Conservation (phyloP, 2,888 invertebrate species). For the Maniola hyperantus region DNA sequence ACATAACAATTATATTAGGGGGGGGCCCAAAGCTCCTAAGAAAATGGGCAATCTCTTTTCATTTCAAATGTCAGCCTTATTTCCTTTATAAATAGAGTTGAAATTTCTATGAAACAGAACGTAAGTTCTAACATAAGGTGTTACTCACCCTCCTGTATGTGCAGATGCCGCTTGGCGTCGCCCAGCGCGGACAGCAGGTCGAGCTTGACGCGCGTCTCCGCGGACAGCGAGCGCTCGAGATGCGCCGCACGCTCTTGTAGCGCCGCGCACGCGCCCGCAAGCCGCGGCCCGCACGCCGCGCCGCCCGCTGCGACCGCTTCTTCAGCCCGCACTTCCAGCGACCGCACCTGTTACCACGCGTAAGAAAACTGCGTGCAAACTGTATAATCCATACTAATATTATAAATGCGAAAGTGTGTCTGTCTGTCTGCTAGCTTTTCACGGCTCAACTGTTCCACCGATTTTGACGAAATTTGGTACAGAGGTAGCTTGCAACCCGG, state of each 20-base stretch:
- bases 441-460: no score
- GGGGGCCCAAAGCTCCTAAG: no score
- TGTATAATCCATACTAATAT: no score
- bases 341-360: conserved; percentile 46
- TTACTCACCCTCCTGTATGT: conserved; percentile 90
- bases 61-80: no score
- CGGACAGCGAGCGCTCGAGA: conserved; percentile 95
- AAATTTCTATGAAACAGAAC: no score
- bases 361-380: not conserved
- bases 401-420: no score
- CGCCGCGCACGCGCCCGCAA: conserved; percentile 55
- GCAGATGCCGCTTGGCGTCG: conserved; percentile 95
- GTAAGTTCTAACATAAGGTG: not conserved
- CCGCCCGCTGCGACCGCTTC: conserved; percentile 79
- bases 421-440: no score
- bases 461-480: no score
- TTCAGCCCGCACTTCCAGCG: conserved; percentile 59
- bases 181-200: conserved; percentile 98
- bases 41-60: no score
- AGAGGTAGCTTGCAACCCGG: no score
- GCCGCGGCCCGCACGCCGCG: conserved; percentile 85
- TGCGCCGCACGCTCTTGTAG: conserved; percentile 96
- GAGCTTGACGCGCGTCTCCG: conserved; percentile 98
- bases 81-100: no score
- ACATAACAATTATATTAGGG: no score